These are phyloP conservation scores for Polyergus mexicanus DNA, from an alignment of 1,140 invertebrate species.

Conservation along the genomic window DNA sequence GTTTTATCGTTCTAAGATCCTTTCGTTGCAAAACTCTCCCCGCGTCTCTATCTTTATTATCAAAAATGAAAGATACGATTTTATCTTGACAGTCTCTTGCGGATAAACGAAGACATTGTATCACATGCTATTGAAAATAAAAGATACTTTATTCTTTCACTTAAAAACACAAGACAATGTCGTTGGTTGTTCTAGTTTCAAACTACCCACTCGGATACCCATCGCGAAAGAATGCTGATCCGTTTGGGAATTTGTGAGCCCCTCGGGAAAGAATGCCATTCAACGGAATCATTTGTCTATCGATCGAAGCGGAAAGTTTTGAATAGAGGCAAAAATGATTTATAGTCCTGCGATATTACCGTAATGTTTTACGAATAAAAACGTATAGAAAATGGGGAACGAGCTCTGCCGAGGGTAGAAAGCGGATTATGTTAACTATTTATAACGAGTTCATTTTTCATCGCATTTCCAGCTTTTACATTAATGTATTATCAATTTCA, in stretches of 20 bases:
- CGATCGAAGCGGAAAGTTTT: slow-evolving; percentile 22
- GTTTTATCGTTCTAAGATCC: neutral
- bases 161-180: slow-evolving; percentile 3
- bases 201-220: slow-evolving; percentile 27
- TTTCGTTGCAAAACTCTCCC: neutral
- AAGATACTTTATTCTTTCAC: slow-evolving; percentile 21
- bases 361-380: slow-evolving; percentile 37
- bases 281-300: slow-evolving; percentile 31
- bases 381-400: slow-evolving; percentile 23
- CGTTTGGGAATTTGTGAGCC: slow-evolving; percentile 21
- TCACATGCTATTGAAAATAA: neutral
- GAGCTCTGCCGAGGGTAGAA: slow-evolving; percentile 5
- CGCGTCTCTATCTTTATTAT: slow-evolving; percentile 11
- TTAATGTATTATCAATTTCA: slow-evolving; percentile 6
- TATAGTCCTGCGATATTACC: slow-evolving; percentile 46
- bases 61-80: slow-evolving; percentile 13
- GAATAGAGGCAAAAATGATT: slow-evolving; percentile 47
- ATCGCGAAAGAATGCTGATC: slow-evolving; percentile 33
- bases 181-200: slow-evolving; percentile 10
- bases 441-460: slow-evolving; percentile 39
- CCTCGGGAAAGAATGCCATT: slow-evolving; percentile 14
- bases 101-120: neutral
- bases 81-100: neutral
- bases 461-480: neutral
- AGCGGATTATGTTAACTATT: slow-evolving; percentile 49